A percentile compares a stretch with the other conserved stretches of the same genome.
These are phyloP conservation scores for Rhynchotus rufescens DNA, from an alignment of 2,797 vertebrate species.

Conservation along the genomic window DNA sequence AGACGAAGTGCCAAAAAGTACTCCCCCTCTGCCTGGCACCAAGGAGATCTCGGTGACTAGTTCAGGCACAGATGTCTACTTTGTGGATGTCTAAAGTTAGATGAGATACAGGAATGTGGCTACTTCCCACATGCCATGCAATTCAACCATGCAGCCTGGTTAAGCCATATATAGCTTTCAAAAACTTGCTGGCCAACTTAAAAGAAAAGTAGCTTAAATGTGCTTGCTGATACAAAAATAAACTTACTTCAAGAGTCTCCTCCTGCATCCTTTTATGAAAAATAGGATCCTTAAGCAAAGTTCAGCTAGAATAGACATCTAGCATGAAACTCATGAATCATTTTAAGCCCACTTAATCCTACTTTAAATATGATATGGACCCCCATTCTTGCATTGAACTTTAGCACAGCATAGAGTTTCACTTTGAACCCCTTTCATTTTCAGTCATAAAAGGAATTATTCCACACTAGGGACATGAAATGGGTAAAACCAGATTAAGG, in stretches of 20 bases:
- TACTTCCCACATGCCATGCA: neutral
- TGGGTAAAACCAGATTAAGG: neutral
- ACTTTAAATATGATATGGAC: neutral
- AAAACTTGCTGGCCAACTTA: neutral
- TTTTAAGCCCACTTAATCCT: slow-evolving; percentile 6
- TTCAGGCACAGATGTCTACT: neutral
- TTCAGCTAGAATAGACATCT: neutral
- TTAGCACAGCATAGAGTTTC: neutral
- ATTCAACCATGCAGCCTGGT: neutral
- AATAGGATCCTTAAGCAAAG: neutral
- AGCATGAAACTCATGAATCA: neutral
- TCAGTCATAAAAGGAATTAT: neutral
- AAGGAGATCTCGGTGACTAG: neutral
- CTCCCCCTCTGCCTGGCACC: neutral
- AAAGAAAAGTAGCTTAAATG: neutral
- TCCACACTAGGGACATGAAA: neutral
- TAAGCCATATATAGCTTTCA: neutral
- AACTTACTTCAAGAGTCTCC: neutral
- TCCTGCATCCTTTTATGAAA: neutral
- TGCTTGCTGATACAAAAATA: neutral
- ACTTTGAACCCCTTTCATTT: neutral
- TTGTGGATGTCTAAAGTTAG: neutral
- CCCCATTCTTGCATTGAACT: neutral
- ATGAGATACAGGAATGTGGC: neutral
- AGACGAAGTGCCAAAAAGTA: neutral